These are phyloP conservation scores for Novumbra hubbsi DNA, from an alignment of 2,797 vertebrate species.

Conservation along the genomic window DNA sequence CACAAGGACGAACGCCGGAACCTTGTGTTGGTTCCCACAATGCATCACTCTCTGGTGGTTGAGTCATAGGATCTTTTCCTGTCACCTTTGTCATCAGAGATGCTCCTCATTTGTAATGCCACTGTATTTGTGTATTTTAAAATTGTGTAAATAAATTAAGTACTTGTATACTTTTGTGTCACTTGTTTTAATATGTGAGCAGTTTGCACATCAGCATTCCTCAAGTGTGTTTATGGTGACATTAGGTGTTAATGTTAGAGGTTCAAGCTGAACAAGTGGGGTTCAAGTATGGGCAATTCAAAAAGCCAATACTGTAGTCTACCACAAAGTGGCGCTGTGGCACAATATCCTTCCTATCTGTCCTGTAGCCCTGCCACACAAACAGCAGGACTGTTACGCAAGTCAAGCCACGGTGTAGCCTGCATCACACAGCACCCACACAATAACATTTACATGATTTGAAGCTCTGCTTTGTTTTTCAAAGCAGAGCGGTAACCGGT, in stretches of 20 bases:
- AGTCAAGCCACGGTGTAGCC: conserved; percentile 25
- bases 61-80: conserved; percentile 56
- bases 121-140: conserved; percentile 92
- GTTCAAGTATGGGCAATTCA: neutral
- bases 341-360: neutral
- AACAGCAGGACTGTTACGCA: conserved; percentile 42
- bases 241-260: neutral
- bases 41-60: conserved; percentile 56
- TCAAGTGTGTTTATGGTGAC: neutral
- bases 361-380: neutral
- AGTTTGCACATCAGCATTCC: neutral
- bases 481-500: neutral
- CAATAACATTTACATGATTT: neutral
- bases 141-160: conserved; percentile 95
- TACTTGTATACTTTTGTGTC: conserved; percentile 73
- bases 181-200: neutral
- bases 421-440: neutral
- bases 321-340: conserved; percentile 35
- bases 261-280: neutral
- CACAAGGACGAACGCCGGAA: conserved; percentile 35
- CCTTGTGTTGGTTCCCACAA: conserved; percentile 48
- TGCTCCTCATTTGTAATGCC: conserved; percentile 81
- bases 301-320: neutral
- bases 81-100: conserved; percentile 46
- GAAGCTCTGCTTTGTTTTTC: neutral